These are phyloP conservation scores for Oenanthe oenanthe DNA, from an alignment of 2,113 vertebrate species.

Conservation along the genomic window DNA sequence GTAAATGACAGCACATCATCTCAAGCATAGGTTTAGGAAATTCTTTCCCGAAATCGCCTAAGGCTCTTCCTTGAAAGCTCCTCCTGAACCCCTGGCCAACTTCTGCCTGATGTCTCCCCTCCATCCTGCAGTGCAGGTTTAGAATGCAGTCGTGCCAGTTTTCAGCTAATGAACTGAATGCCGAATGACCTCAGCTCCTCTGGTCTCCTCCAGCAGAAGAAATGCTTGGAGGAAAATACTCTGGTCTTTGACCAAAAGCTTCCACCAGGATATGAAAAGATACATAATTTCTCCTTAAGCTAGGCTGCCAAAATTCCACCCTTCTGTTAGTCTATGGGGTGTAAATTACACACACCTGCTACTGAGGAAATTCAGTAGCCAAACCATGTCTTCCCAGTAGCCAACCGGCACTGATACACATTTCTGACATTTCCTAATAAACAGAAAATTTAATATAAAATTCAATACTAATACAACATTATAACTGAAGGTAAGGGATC, in stretches of 20 bases:
- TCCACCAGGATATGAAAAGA: background rate
- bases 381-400: background rate
- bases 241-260: background rate
- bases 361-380: background rate
- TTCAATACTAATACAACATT: background rate
- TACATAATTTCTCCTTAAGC: background rate
- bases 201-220: background rate
- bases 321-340: background rate
- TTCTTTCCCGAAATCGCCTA: background rate
- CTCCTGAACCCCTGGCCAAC: background rate
- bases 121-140: background rate
- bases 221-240: background rate
- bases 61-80: background rate
- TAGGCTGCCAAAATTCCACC: background rate
- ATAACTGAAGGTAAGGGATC: background rate
- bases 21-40: background rate
- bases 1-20: background rate
- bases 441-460: background rate
- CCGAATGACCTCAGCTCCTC: background rate
- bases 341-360: background rate
- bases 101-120: background rate
- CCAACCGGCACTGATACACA: background rate
- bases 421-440: background rate
- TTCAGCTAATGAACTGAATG: background rate
- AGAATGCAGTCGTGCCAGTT: background rate